Conservation (phyloP, 2,888 invertebrate genomes). For the Drosophila neonasuta region DNA sequence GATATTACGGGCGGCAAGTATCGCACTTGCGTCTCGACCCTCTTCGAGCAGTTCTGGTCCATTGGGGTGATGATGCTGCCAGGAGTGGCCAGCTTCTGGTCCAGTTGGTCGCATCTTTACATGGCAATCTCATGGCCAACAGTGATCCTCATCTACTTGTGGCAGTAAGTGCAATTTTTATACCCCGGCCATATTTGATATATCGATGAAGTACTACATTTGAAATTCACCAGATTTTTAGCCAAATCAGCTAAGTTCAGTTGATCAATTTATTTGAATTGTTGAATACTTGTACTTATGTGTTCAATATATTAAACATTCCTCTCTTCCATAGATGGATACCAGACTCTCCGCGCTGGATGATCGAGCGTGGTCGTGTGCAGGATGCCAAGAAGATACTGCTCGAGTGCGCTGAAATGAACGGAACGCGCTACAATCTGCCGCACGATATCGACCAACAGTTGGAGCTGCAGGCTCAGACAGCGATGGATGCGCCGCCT, state of each 20-base stretch:
- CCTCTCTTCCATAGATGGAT: slow-evolving; percentile 78
- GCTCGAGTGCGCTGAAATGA: slow-evolving; percentile 80
- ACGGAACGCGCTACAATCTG: slow-evolving; percentile 80
- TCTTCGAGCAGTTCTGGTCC: slow-evolving; percentile 83
- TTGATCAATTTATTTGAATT: too few relatives aligned
- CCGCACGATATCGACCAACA: slow-evolving; percentile 82
- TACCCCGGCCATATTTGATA: too few relatives aligned
- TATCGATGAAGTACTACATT: too few relatives aligned
- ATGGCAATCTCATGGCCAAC: slow-evolving; percentile 83
- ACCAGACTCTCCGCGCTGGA: slow-evolving; percentile 83
- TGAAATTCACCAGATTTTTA: too few relatives aligned
- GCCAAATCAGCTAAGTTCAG: too few relatives aligned
- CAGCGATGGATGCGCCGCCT: slow-evolving; percentile 80
- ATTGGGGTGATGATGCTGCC: slow-evolving; percentile 83
- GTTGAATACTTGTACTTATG: too few relatives aligned
- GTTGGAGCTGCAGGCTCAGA: slow-evolving; percentile 81
- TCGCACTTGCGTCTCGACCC: slow-evolving; percentile 80
- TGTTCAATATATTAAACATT: too few relatives aligned
- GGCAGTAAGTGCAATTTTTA: slow-evolving; percentile 76
- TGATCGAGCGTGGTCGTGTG: slow-evolving; percentile 81
- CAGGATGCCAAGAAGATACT: slow-evolving; percentile 82
- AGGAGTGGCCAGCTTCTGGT: slow-evolving; percentile 82
- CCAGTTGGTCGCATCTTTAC: slow-evolving; percentile 83
- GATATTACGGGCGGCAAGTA: slow-evolving; percentile 82
- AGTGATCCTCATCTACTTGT: slow-evolving; percentile 81